These are phyloP conservation scores for Caenorhabditis doughertyi DNA, from an alignment of 2,888 invertebrate genomes.

Conservation along the genomic window DNA sequence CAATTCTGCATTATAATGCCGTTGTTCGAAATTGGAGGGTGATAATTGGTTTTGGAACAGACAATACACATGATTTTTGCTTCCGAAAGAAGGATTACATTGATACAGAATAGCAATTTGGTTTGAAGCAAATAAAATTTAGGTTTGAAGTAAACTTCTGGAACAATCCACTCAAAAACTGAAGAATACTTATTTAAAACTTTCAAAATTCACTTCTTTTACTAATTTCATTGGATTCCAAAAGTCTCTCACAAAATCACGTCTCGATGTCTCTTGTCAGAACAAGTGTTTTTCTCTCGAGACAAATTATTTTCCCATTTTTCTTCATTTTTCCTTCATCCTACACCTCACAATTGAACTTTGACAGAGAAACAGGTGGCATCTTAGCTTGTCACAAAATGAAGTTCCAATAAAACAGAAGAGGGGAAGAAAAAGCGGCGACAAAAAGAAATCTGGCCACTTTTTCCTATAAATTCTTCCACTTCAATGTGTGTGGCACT, in stretches of 20 bases:
- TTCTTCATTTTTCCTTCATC: not conserved
- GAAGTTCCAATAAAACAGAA: not conserved
- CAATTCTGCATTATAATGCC: not conserved
- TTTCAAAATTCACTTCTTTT: too few species aligned
- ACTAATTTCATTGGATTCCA: too few species aligned
- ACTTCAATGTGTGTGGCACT: conserved; percentile 1
- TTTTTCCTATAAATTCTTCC: conserved; percentile 49
- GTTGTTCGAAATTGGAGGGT: too few species aligned
- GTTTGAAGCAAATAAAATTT: too few species aligned
- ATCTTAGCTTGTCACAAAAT: conserved; percentile 37
- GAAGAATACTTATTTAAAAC: too few species aligned
- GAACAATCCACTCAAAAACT: too few species aligned
- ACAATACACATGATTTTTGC: not conserved
- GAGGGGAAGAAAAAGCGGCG: not conserved
- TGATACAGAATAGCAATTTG: too few species aligned
- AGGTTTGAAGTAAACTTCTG: too few species aligned
- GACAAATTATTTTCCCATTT: conserved; percentile 11
- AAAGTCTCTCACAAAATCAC: too few species aligned
- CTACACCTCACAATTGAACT: conserved; percentile 6
- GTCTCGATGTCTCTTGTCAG: not conserved
- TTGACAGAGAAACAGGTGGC: conserved; percentile 44
- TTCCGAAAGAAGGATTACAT: too few species aligned
- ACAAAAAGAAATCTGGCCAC: conserved; percentile 28
- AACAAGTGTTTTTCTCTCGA: not conserved
- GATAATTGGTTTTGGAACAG: not conserved